Evolutionary conservation across 2,113 vertebrate species (phyloP).

Genomic region (Anarrhichthys ocellatus): DNA sequence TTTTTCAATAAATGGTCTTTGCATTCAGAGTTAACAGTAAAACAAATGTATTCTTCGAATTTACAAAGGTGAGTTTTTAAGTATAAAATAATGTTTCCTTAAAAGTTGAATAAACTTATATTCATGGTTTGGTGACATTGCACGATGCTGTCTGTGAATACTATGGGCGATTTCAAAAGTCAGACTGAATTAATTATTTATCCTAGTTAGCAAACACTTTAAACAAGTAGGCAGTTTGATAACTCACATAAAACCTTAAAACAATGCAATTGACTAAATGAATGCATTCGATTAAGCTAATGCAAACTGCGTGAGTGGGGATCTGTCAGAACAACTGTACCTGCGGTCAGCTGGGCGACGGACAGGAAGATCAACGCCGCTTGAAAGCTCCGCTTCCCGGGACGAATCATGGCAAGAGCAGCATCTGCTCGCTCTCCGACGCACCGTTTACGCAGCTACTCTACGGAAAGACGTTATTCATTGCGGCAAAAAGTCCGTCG

Average conservation of each 20-base stretch:
- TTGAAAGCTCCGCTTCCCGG: conserved; percentile 70
- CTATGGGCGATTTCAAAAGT: not conserved
- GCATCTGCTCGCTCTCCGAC: conserved; percentile 70
- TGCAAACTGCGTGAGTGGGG: not conserved
- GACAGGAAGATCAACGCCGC: conserved; percentile 79
- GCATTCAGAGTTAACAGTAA: not conserved
- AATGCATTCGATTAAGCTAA: not conserved
- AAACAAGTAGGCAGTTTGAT: not conserved
- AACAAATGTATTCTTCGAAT: too few species aligned
- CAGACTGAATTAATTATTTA: not conserved
- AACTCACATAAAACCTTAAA: not conserved
- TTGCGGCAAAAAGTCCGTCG: conserved; percentile 40
- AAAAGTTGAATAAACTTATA: not conserved
- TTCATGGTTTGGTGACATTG: not conserved
- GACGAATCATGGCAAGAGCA: conserved; percentile 76
- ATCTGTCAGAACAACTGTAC: conserved; percentile 57
- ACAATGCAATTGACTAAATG: not conserved
- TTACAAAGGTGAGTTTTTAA: not conserved
- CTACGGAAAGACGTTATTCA: conserved; percentile 24
- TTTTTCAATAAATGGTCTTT: not conserved
- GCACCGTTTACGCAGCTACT: conserved; percentile 43
- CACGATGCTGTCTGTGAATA: not conserved
- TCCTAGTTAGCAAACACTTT: not conserved
- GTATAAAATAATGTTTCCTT: not conserved
- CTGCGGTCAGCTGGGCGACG: conserved; percentile 78